Evolutionary conservation across 2,888 invertebrate species (phyloP).

Genomic region (Drosophila affinis): DNA sequence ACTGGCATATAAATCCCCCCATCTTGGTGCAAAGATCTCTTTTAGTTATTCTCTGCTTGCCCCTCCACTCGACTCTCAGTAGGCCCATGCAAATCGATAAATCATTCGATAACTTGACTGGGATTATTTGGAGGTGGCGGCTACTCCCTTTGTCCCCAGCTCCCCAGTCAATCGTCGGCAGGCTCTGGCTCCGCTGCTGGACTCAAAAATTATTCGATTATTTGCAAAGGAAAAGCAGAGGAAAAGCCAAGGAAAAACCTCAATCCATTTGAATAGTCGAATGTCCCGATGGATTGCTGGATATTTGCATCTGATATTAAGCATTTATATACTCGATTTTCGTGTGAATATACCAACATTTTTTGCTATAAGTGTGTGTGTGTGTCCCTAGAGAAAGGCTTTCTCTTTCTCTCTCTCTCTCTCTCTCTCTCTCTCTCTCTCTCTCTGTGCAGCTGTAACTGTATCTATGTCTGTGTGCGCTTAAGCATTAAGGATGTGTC

Average conservation of each 20-base stretch:
- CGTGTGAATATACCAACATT: slow-evolving; percentile 1
- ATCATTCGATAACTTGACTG: too few species aligned
- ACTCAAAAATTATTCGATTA: slow-evolving; percentile 39
- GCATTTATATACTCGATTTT: slow-evolving; percentile 36
- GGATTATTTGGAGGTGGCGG: too few species aligned
- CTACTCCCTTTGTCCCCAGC: background rate
- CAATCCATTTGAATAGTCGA: slow-evolving; percentile 31
- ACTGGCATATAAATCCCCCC: too few species aligned
- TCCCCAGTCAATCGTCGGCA: background rate
- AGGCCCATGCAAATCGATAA: too few species aligned
- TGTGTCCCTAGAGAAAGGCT: slow-evolving; percentile 9
- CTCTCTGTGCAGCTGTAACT: background rate
- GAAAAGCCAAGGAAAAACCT: slow-evolving; percentile 24
- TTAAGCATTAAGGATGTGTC: slow-evolving; percentile 26
- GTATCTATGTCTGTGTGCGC: background rate
- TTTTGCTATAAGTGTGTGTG: background rate
- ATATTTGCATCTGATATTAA: slow-evolving; percentile 39
- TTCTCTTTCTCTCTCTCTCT: background rate
- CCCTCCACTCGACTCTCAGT: too few species aligned
- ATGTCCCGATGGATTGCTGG: slow-evolving; percentile 1
- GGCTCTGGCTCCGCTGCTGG: background rate
- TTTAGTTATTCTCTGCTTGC: too few species aligned
- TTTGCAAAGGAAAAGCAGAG: slow-evolving; percentile 6
- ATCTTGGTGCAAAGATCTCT: too few species aligned
- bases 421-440: background rate